phyloP scores from a whole-genome alignment of 1,140 invertebrate species.

The Drosophila jambulina region DNA sequence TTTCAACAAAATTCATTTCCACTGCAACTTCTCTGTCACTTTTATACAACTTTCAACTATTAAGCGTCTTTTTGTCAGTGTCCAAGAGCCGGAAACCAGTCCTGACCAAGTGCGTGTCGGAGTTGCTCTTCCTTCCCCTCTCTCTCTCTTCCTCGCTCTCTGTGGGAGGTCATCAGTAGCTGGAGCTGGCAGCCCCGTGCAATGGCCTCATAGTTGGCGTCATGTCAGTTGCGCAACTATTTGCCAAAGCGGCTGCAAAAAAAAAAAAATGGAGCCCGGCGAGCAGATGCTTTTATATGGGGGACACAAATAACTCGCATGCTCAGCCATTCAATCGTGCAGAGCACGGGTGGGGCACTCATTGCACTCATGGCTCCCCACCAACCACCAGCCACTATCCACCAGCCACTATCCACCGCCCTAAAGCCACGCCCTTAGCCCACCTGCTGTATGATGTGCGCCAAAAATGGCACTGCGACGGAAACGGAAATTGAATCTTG shows the following conservation, averaged over 20 bases:
- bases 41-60: background rate
- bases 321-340: slow-evolving; percentile 13
- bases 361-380: slow-evolving; percentile 1
- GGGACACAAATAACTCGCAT: slow-evolving; percentile 52
- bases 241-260: slow-evolving; percentile 52
- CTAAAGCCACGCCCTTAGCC: slow-evolving; percentile 19
- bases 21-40: background rate
- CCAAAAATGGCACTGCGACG: slow-evolving; percentile 31
- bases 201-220: slow-evolving; percentile 63
- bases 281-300: slow-evolving; percentile 10
- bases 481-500: slow-evolving; percentile 73
- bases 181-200: background rate
- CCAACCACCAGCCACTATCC: background rate
- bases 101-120: slow-evolving; percentile 36
- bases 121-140: slow-evolving; percentile 37
- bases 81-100: slow-evolving; percentile 21
- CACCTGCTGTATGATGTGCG: slow-evolving; percentile 34
- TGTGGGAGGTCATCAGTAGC: slow-evolving; percentile 6
- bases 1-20: background rate
- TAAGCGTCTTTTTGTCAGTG: slow-evolving; percentile 8
- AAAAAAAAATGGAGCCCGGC: slow-evolving; percentile 18
- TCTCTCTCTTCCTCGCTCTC: background rate
- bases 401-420: too few relatives aligned
- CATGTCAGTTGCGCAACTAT: slow-evolving; percentile 77
- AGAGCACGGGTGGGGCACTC: background rate